Conservation (phyloP, 2,113 vertebrate genomes). For the Todiramphus saurophagus region DNA sequence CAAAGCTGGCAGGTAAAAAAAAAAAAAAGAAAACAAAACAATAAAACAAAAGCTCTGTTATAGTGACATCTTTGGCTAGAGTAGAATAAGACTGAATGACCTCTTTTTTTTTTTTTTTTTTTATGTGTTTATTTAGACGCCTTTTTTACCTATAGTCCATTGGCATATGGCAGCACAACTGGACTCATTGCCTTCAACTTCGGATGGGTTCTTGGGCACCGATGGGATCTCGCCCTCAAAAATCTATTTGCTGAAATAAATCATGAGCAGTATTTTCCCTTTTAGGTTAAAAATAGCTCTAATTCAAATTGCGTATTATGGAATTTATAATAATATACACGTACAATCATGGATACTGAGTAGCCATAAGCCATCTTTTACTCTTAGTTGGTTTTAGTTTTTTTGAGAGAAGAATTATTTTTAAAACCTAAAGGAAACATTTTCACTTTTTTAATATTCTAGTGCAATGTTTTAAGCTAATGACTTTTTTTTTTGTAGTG, state of each 20-base stretch:
- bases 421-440: background rate
- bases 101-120: background rate
- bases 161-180: background rate
- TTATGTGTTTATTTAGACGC: background rate
- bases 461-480: background rate
- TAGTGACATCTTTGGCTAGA: background rate
- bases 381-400: background rate
- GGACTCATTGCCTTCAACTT: background rate
- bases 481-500: background rate
- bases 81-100: background rate
- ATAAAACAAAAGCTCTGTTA: conserved; percentile 20
- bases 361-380: background rate
- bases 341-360: background rate
- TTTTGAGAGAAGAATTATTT: background rate
- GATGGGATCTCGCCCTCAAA: background rate
- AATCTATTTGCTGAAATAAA: background rate
- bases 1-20: conserved; percentile 11
- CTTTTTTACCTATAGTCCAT: background rate
- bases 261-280: background rate
- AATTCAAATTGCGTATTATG: background rate
- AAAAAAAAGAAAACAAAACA: no score
- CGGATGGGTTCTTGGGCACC: background rate
- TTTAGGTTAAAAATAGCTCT: background rate
- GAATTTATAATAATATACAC: background rate
- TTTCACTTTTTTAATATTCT: background rate